phyloP scores from a whole-genome alignment of 2,113 vertebrate genomes.

The Pseudopipra pipra region DNA sequence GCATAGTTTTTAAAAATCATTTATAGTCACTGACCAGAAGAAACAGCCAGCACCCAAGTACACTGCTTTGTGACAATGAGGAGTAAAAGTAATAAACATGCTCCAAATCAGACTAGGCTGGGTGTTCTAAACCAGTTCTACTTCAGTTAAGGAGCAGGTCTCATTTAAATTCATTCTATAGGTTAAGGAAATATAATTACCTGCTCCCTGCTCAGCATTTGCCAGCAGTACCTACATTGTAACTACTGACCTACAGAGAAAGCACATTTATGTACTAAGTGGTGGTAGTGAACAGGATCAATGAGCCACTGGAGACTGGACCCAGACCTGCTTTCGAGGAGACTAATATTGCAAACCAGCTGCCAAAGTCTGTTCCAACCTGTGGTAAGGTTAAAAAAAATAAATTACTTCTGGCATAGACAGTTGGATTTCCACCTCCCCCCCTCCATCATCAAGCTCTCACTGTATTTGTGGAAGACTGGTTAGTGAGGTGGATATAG shows the following conservation, averaged over 20 bases:
- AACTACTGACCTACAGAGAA: not conserved
- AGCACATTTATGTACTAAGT: not conserved
- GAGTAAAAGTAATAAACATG: not conserved
- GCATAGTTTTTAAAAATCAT: not conserved
- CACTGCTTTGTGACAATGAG: not conserved
- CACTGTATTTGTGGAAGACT: constrained; percentile 17
- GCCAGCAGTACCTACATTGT: not conserved
- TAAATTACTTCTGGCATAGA: not conserved
- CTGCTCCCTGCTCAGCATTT: not conserved
- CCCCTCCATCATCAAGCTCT: not conserved
- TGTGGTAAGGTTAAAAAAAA: not conserved
- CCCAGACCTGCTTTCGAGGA: not conserved
- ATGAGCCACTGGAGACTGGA: not conserved
- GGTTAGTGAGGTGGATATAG: not conserved
- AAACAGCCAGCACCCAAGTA: not conserved
- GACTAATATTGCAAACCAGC: not conserved
- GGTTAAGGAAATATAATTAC: not conserved
- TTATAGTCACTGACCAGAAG: not conserved
- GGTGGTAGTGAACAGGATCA: not conserved
- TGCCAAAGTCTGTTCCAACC: not conserved
- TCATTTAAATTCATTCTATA: not conserved
- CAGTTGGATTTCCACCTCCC: not conserved
- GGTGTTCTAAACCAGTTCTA: not conserved
- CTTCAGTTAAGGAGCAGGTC: accelerated
- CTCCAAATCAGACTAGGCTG: not conserved